Evolutionary conservation across 2,113 vertebrate genomes (phyloP).

Genomic region (Leucoraja erinaceus): DNA sequence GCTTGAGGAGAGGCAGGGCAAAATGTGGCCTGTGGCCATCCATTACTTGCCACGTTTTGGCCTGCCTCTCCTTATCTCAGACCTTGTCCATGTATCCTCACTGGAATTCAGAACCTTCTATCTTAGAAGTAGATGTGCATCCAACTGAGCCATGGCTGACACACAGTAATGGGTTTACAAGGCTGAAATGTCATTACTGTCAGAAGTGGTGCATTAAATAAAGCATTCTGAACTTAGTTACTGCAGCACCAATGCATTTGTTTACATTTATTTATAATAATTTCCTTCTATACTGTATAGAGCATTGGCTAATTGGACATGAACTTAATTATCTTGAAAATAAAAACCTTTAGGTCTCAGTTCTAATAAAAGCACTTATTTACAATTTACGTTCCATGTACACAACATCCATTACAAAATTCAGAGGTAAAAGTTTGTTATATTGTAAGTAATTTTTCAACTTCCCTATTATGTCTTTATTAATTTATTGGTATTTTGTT

Average conservation of each 20-base stretch:
- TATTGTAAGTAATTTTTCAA: not conserved
- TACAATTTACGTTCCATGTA: not conserved
- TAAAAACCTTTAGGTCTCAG: not conserved
- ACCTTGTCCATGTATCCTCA: too few species aligned
- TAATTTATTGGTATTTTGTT: not conserved
- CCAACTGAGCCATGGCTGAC: too few species aligned
- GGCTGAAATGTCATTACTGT: not conserved
- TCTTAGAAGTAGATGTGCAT: too few species aligned
- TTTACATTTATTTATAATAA: not conserved
- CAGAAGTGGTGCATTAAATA: not conserved
- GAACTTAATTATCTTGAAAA: not conserved
- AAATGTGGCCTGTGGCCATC: too few species aligned
- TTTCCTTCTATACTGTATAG: not conserved
- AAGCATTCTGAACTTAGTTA: not conserved
- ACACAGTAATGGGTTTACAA: not conserved
- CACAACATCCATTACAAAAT: not conserved
- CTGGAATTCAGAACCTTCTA: too few species aligned
- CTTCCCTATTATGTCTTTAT: not conserved
- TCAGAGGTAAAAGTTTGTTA: not conserved
- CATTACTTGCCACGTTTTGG: too few species aligned
- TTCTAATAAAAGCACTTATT: not conserved
- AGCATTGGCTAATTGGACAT: not conserved
- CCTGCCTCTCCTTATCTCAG: too few species aligned
- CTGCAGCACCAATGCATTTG: not conserved
- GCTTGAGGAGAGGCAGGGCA: too few species aligned